phyloP scores from a whole-genome alignment of 2,113 vertebrate species.

The Misgurnus anguillicaudatus region DNA sequence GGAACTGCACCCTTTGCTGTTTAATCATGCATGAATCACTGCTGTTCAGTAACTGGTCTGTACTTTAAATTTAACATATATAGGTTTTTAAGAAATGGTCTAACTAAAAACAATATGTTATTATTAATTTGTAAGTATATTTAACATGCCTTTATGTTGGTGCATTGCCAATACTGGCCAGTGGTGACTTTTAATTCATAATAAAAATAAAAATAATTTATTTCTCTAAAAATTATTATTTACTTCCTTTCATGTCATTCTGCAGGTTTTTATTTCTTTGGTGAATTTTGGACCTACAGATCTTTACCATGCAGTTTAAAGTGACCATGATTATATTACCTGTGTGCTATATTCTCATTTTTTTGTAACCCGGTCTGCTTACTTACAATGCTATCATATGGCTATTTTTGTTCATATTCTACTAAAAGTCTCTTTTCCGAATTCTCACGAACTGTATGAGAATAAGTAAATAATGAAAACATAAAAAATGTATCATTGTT shows the following conservation, averaged over 20 bases:
- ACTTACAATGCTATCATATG: no score
- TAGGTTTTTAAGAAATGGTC: no score
- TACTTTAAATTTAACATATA: background rate
- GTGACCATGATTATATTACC: no score
- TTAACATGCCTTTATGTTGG: background rate
- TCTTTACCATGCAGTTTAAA: no score
- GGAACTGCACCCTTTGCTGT: slow-evolving; percentile 20
- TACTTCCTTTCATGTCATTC: background rate
- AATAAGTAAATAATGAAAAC: background rate
- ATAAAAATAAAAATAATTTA: background rate
- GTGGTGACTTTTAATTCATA: background rate
- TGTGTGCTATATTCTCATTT: no score
- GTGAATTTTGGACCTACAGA: no score
- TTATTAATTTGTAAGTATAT: background rate
- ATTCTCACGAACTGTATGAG: no score
- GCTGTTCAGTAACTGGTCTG: slow-evolving; percentile 55
- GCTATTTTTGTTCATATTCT: background rate
- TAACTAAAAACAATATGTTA: background rate
- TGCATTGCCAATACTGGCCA: background rate
- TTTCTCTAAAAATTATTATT: no score
- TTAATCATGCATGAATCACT: slow-evolving; percentile 52
- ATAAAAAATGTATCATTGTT: background rate
- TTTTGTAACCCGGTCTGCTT: no score
- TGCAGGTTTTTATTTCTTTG: no score
- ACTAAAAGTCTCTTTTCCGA: no score